Evolutionary conservation across 2,797 vertebrate species (phyloP), one percentile per base, ranked within the genome.

Genomic region (Micropoecilia bifurca): DNA sequence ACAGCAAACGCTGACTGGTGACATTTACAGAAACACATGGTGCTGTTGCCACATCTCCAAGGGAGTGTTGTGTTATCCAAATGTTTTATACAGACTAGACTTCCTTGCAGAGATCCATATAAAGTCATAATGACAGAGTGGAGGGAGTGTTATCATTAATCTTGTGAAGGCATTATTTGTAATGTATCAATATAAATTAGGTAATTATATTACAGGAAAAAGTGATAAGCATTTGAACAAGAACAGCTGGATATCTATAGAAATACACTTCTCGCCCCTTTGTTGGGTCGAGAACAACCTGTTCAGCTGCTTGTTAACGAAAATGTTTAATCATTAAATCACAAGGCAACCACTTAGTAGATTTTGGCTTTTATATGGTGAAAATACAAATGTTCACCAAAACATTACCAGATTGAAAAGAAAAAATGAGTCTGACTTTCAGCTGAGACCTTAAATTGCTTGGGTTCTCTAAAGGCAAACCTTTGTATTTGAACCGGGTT

Each of bases 1-100:
- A 89, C 80, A 85, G 91, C 76, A 85, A 85, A 85, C 81, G 84
- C 82, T 80, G 85, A 87, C 89, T 88, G 73, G 41, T 91, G 90
- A 91, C 87, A 82, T 48, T 76, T 73, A 81, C 68, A 80, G 75
- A 78, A 86, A 88, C 87, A 91, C 85, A 84, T 78, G 83, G 75
- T 73, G 43, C 77, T 46, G 74, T 79, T 48, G 76, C 80, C 72
- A 73, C 59, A 73, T 85, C 82, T 87, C 43, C 53, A n/a, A 81
- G 72, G 14, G 90, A 90, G 80, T 71, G 83, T 81, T 84, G 76
- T 45, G 77, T 63, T 82, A 88, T 89, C 76, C 66, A 88, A 85
- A 86, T 33, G 85, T 86, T 82, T 77, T 82, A 85, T 90, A 93
- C 86, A 89, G 85, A 86, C 72, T 76, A 76, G 68, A 76, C 46